phyloP scores from a whole-genome alignment of 2,797 vertebrate genomes.

The Neomorphus geoffroyi region DNA sequence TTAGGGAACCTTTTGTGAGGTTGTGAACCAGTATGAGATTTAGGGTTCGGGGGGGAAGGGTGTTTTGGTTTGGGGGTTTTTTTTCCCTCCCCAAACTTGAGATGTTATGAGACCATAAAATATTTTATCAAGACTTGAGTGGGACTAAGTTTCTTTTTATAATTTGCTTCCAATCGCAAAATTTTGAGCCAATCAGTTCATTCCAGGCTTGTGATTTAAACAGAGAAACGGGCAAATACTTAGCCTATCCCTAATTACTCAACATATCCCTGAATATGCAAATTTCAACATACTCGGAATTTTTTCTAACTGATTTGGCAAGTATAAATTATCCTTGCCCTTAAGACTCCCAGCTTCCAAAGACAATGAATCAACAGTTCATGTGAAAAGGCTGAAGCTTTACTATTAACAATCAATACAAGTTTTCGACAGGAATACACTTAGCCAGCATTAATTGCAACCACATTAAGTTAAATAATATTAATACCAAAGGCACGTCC shows the following conservation, averaged over 20 bases:
- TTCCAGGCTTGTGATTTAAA: conserved; percentile 45
- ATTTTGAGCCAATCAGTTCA: conserved; percentile 5
- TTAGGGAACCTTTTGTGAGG: background rate
- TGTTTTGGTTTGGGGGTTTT: background rate
- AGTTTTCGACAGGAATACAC: conserved; percentile 64
- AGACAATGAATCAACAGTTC: conserved; percentile 65
- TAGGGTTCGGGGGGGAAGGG: background rate
- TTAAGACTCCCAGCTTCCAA: conserved; percentile 42
- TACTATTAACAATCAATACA: conserved; percentile 69
- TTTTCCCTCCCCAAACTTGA: background rate
- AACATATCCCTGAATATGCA: conserved; percentile 67
- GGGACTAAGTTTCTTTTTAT: background rate
- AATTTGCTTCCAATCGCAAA: conserved; percentile 39
- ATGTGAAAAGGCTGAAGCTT: conserved; percentile 61
- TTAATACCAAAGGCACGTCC: conserved; percentile 39
- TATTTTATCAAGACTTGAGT: conserved; percentile 1
- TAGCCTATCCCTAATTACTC: conserved; percentile 60
- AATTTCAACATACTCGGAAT: conserved; percentile 52
- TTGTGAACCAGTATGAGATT: background rate
- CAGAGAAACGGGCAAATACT: conserved; percentile 62
- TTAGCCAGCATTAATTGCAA: conserved; percentile 53
- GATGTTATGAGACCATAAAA: conserved; percentile 16
- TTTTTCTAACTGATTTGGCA: conserved; percentile 64
- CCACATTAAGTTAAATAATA: conserved; percentile 68
- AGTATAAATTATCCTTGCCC: conserved; percentile 70